Evolutionary conservation across 2,888 invertebrate species (phyloP), one percentile per base, ranked within the genome.

Genomic region (Tridacna crocea): DNA sequence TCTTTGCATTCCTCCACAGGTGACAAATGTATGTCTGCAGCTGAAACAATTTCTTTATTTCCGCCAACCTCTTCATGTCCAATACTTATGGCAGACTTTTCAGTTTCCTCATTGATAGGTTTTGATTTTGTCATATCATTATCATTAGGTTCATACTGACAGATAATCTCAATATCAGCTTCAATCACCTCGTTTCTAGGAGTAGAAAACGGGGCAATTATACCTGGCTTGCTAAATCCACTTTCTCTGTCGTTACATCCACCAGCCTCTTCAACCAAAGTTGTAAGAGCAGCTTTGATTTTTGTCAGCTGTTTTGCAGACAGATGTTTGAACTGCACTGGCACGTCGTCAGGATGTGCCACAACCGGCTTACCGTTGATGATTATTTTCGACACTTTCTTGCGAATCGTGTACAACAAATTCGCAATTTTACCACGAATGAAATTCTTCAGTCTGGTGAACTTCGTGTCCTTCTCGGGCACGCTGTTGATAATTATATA

Each of bases 241-340:
- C 36, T 36, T 36, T 36, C 36, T 36, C 36, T 36, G 36, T 36
- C 36, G 2, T 36, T 36, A 36, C 36, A 8, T 36, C 36, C 36
- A 36, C 36, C 8, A 36, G 36, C 36, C 3, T 36, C 36, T 36
- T 36, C 36, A 36, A 36, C 36, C 8, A 36, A 36, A 36, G 36
- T 36, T 36, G 36, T 4, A 36, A 36, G 36, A 36, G 36, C 36
- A 36, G 36, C 24, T 26, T 24, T 61, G 6, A 74, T 26, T 48
- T 61, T 60, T 60, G 46, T 61, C 19, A 74, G 74, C 22, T 74
- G 74, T 46, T 74, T 74, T 13, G 46, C 36, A 61, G 47, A 47
- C 11, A 61, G 8, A 13, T 15, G n/a, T 36, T 47, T 60, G 3
- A 74, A 26, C 22, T 74, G 61, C 61, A 27, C 12, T 15, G 74